Evolutionary conservation across 1,140 invertebrate species (phyloP).

Genomic region (Hycleus cichorii): DNA sequence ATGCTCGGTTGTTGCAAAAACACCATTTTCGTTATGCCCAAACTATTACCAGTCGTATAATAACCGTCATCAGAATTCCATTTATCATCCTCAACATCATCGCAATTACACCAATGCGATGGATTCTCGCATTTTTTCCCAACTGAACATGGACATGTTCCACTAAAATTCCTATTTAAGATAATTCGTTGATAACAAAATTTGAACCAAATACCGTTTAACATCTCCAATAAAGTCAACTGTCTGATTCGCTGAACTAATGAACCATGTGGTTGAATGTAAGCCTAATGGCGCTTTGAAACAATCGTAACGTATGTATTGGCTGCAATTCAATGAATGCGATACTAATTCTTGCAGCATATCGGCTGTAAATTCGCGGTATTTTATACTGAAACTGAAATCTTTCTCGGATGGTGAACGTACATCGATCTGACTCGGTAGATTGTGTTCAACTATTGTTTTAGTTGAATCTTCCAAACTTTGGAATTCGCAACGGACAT

Average conservation of each 20-base stretch:
- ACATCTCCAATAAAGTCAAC: constrained; percentile 80
- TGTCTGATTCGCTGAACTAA: constrained; percentile 66
- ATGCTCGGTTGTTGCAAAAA: constrained; percentile 81
- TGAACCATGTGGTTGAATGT: constrained; percentile 86
- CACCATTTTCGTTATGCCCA: constrained; percentile 85
- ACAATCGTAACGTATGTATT: constrained; percentile 88
- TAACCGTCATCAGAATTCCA: constrained; percentile 84
- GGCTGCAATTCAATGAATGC: constrained; percentile 81
- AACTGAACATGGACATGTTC: constrained; percentile 59
- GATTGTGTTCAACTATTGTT: constrained; percentile 87
- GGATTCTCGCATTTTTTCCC: constrained; percentile 72
- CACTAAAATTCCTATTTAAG: constrained; percentile 42
- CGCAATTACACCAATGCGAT: constrained; percentile 80
- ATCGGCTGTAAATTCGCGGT: constrained; percentile 79
- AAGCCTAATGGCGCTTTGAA: constrained; percentile 79
- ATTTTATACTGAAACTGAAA: constrained; percentile 77
- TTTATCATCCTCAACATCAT: constrained; percentile 70
- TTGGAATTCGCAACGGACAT: constrained; percentile 87
- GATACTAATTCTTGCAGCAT: constrained; percentile 86
- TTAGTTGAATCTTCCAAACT: constrained; percentile 77
- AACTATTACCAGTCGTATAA: constrained; percentile 64
- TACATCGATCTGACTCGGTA: constrained; percentile 82
- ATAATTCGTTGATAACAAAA: neutral
- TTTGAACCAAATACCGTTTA: constrained; percentile 53
- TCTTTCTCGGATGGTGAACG: constrained; percentile 64